Conservation (phyloP, 2,888 invertebrate species). For the Branchipolynoe longqiensis region DNA sequence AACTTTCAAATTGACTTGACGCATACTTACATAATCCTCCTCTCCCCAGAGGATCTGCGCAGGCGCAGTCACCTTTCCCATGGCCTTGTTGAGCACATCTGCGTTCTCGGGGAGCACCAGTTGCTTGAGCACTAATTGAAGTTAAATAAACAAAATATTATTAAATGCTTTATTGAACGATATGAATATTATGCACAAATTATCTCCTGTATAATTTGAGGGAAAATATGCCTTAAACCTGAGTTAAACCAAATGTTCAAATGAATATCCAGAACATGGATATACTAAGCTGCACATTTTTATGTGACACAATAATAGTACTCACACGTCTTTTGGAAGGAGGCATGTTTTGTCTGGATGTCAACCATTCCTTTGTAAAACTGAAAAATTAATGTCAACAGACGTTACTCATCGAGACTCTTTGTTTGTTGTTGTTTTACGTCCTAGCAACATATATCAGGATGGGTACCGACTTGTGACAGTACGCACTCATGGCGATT, state of each 20-base stretch:
- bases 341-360: slow-evolving; percentile 72
- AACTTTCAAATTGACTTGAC: too few species aligned
- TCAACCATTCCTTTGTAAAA: slow-evolving; percentile 75
- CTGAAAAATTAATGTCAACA: slow-evolving; percentile 67
- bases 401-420: background rate
- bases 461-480: too few species aligned
- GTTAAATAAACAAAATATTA: background rate
- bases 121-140: background rate
- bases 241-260: background rate
- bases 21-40: slow-evolving; percentile 74
- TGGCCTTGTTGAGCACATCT: slow-evolving; percentile 69
- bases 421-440: too few species aligned
- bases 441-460: too few species aligned
- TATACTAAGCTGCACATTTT: too few species aligned
- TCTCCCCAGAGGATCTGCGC: slow-evolving; percentile 77
- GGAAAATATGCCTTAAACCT: background rate
- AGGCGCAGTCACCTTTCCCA: slow-evolving; percentile 71
- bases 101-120: background rate
- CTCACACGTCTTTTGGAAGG: slow-evolving; percentile 74
- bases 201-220: too few species aligned
- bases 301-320: slow-evolving; percentile 38
- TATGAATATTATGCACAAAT: background rate
- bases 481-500: too few species aligned
- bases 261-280: too few species aligned
- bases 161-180: background rate